Conservation (phyloP, 1,140 invertebrate species). For the Meteorus sp. region DNA sequence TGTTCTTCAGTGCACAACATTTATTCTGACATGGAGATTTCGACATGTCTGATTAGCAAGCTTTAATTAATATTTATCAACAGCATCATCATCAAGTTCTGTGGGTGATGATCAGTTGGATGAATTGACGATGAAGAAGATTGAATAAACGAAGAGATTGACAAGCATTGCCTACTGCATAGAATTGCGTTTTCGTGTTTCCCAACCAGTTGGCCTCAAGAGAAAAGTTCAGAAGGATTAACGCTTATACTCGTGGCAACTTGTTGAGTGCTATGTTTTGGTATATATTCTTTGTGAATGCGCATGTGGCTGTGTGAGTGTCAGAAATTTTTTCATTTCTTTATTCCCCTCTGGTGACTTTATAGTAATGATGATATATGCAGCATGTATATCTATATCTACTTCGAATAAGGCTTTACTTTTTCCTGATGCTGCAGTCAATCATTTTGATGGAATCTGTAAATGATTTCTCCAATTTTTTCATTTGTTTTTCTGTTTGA, state of each 20-base stretch:
- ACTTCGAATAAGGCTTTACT: too few species aligned
- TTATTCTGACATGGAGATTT: background rate
- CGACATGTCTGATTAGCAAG: too few species aligned
- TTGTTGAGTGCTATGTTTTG: constrained; percentile 22
- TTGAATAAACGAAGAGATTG: background rate
- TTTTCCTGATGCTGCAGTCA: too few species aligned
- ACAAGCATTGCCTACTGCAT: background rate
- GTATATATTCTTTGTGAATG: constrained; percentile 9
- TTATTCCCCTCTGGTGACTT: background rate
- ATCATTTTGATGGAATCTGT: too few species aligned
- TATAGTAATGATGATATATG: background rate
- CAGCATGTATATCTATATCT: background rate
- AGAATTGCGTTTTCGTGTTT: background rate
- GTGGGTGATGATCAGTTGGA: too few species aligned
- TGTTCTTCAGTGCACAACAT: too few species aligned
- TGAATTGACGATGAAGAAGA: background rate
- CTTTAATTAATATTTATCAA: too few species aligned
- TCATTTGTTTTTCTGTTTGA: too few species aligned
- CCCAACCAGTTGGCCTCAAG: background rate
- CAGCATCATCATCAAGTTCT: too few species aligned
- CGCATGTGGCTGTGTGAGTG: background rate
- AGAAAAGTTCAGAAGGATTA: constrained; percentile 13
- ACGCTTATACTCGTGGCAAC: constrained; percentile 22
- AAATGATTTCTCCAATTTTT: too few species aligned
- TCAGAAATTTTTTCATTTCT: background rate